Base-by-base conservation (phyloP, 2,888 invertebrate species). In the Conops quadrifasciatus region DNA sequence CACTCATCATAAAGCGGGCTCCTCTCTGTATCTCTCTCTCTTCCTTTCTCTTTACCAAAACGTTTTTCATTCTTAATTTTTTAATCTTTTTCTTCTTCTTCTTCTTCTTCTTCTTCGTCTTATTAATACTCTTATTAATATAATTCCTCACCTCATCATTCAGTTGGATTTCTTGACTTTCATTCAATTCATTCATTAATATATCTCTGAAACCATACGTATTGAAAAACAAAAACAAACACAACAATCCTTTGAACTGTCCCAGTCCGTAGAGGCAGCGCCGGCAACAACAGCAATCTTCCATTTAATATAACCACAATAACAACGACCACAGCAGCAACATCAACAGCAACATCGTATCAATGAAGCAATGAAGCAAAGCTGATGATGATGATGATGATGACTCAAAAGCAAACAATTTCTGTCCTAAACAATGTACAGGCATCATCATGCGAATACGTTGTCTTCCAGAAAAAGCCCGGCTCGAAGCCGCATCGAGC, bases 171-270 rank as follows among this genome's bases (percentile, higher is more conserved):
- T n/a, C 15, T 4, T n/a, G 49, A 9, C 30, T 13, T 59, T 2
- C 67, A 47, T 58, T 60, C 51, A 21, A 36, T 71, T 71, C 67
- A 70, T 71, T 74, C 74, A 67, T 53, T 45, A 74, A 71, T 49
- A 56, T 43, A 26, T 47, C 60, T 67, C 15, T 49, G 60, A 47
- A 36, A 36, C 4, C 36, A 36, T 7, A 36, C 36, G 36, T 36
- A 36, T 7, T 36, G 36, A 36, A 36, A 58, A 19, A n/a, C 36
- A 66, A 66, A 19, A 36, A 19, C 28, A 51, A 24, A 21, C n/a
- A 26, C 62, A 71, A 43, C 71, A 63, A 43, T 56, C 56, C 67
- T 63, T 67, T 49, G 67, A 71, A 62, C 26, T 65, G 51, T 36
- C 71, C 59, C 49, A 60, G 43, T 58, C 64, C 62, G 21, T 28